phyloP scores from a whole-genome alignment of 2,113 vertebrate species.

The Myotis lucifugus region DNA sequence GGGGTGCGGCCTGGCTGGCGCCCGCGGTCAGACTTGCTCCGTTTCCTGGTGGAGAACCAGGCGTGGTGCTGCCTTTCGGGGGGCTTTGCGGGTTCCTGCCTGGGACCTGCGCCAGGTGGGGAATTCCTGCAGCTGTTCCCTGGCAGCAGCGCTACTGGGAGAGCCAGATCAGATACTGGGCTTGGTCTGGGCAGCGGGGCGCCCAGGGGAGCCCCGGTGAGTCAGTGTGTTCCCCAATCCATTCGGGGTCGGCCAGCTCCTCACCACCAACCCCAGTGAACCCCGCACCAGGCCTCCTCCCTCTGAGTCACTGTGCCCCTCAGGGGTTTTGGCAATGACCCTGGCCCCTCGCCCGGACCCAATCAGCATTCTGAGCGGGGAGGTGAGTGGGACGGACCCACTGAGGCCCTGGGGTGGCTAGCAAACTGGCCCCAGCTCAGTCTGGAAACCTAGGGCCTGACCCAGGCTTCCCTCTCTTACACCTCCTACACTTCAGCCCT shows the following conservation, averaged over 20 bases:
- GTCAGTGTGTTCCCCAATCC: neutral
- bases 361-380: neutral
- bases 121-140: neutral
- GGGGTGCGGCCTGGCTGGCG: neutral
- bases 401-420: neutral
- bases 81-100: slow-evolving; percentile 30
- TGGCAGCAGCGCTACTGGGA: neutral
- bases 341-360: neutral
- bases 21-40: neutral
- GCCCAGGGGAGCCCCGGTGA: slow-evolving; percentile 36
- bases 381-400: neutral
- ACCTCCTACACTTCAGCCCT: neutral
- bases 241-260: slow-evolving; percentile 28
- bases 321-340: neutral
- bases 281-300: rapidly evolving
- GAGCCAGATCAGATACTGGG: slow-evolving; percentile 64
- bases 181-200: neutral
- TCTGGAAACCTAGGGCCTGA: neutral
- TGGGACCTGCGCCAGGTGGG: neutral
- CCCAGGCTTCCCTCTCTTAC: neutral
- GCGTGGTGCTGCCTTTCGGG: neutral
- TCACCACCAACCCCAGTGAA: rapidly evolving
- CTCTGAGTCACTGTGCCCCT: neutral
- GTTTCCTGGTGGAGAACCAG: neutral
- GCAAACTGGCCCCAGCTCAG: neutral